Percentiles rank a stretch among this genome's conserved stretches.
Conservation (phyloP, 2,888 invertebrate genomes). For the Caenorhabditis sp. region DNA sequence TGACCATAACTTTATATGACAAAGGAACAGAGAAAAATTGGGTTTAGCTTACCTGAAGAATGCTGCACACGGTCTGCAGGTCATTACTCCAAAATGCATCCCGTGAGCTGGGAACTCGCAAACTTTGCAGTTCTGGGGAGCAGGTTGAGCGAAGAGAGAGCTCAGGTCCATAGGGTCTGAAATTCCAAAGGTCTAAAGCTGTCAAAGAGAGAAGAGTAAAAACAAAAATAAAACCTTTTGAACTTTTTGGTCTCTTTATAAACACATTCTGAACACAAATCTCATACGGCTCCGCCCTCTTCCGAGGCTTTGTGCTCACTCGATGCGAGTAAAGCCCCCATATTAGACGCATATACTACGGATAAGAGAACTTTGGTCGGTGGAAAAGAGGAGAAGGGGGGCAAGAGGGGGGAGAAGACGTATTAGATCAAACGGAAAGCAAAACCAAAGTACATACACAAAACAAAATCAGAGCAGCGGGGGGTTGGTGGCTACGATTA, state of each 20-base stretch:
- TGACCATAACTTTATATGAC: too few relatives aligned
- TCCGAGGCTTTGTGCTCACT: neutral
- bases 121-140: slow-evolving; percentile 7
- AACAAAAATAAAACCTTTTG: too few relatives aligned
- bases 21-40: too few relatives aligned
- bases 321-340: neutral
- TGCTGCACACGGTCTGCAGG: slow-evolving; percentile 33
- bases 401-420: too few relatives aligned
- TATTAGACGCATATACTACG: neutral
- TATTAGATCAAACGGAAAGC: neutral
- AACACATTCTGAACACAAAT: neutral
- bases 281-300: neutral
- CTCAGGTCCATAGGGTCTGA: neutral
- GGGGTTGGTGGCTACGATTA: neutral
- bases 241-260: neutral
- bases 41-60: slow-evolving; percentile 35
- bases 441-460: slow-evolving; percentile 1
- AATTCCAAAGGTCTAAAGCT: neutral
- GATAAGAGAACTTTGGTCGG: neutral
- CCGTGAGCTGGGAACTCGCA: slow-evolving; percentile 21
- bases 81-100: slow-evolving; percentile 31
- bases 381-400: too few relatives aligned
- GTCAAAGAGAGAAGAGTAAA: neutral
- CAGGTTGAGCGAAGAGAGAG: neutral
- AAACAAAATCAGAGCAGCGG: neutral